These are phyloP conservation scores for Melinaea menophilus DNA, from an alignment of 2,888 invertebrate species.

Conservation along the genomic window DNA sequence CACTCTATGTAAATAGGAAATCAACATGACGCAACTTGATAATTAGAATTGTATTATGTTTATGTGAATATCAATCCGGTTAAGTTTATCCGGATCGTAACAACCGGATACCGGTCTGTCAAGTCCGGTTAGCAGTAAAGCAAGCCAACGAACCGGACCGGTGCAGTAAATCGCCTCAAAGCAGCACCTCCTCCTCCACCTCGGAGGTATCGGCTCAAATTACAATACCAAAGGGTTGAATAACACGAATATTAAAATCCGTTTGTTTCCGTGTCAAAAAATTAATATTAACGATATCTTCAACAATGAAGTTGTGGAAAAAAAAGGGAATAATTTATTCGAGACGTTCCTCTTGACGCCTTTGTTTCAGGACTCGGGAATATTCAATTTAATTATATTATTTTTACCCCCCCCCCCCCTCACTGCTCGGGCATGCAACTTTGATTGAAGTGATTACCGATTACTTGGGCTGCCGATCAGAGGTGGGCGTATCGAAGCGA, in stretches of 20 bases:
- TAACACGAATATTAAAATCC: slow-evolving; percentile 67
- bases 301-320: slow-evolving; percentile 66
- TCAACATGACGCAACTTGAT: slow-evolving; percentile 3
- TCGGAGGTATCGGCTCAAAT: slow-evolving; percentile 43
- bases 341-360: slow-evolving; percentile 71
- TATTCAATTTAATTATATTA: slow-evolving; percentile 63
- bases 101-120: slow-evolving; percentile 17
- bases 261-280: slow-evolving; percentile 74
- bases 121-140: slow-evolving; percentile 18
- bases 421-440: neutral
- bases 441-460: slow-evolving; percentile 27
- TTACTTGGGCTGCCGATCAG: slow-evolving; percentile 29
- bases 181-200: slow-evolving; percentile 18
- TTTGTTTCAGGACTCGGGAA: slow-evolving; percentile 58
- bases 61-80: neutral
- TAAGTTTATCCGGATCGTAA: slow-evolving; percentile 17
- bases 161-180: slow-evolving; percentile 20
- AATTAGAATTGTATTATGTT: too few relatives aligned
- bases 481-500: slow-evolving; percentile 25
- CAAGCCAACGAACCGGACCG: slow-evolving; percentile 18
- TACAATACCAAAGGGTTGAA: slow-evolving; percentile 72
- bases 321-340: slow-evolving; percentile 74
- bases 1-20: slow-evolving; percentile 24
- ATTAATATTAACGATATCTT: slow-evolving; percentile 78
- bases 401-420: slow-evolving; percentile 19